These are phyloP conservation scores for Sesia bembeciformis DNA, from an alignment of 2,888 invertebrate genomes.

Conservation along the genomic window DNA sequence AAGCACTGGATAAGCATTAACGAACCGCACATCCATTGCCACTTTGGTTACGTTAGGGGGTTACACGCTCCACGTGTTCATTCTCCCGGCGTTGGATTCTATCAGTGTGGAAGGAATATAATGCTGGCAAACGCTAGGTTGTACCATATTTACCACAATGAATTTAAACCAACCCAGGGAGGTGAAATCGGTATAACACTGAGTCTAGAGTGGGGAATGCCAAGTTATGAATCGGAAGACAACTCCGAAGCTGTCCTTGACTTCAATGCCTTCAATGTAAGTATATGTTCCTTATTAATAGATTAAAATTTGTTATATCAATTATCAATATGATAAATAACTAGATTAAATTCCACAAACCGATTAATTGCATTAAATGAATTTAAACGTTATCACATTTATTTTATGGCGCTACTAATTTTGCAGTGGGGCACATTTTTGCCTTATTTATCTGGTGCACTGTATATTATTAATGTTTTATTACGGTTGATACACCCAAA, in stretches of 20 bases:
- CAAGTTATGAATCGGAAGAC: slow-evolving; percentile 11
- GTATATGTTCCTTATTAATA: neutral
- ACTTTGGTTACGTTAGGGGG: slow-evolving; percentile 28
- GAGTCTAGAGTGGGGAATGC: slow-evolving; percentile 14
- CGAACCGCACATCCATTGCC: slow-evolving; percentile 66
- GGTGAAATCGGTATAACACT: slow-evolving; percentile 31
- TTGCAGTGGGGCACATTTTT: too few species aligned
- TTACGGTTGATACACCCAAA: too few species aligned
- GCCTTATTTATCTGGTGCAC: too few species aligned
- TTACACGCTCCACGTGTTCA: slow-evolving; percentile 23
- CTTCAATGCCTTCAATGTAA: slow-evolving; percentile 14
- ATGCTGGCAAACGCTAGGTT: slow-evolving; percentile 76
- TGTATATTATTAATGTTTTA: too few species aligned
- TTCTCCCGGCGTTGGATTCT: slow-evolving; percentile 60
- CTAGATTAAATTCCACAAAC: too few species aligned
- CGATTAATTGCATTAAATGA: too few species aligned
- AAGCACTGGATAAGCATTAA: slow-evolving; percentile 79
- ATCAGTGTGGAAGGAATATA: slow-evolving; percentile 75
- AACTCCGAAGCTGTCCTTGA: slow-evolving; percentile 9
- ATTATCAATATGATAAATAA: too few species aligned
- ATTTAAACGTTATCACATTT: too few species aligned
- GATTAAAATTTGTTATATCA: too few species aligned
- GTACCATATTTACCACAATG: slow-evolving; percentile 68
- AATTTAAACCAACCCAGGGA: slow-evolving; percentile 54
- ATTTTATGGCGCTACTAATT: too few species aligned